Conservation (phyloP, 2,113 vertebrate species). For the Aramus guarauna region DNA sequence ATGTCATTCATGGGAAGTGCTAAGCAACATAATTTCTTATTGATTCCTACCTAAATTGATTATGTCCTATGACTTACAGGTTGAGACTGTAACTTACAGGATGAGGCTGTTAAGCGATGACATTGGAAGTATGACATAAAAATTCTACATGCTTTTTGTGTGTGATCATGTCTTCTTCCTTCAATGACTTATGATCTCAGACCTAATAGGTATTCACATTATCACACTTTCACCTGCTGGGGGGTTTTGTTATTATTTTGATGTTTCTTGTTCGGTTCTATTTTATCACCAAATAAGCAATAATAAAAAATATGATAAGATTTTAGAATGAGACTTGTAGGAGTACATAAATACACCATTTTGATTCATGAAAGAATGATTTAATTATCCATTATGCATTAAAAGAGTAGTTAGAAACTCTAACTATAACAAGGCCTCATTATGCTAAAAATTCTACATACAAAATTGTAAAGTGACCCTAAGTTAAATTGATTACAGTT, state of each 20-base stretch:
- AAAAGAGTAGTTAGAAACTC: background rate
- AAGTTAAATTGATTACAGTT: background rate
- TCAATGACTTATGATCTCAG: background rate
- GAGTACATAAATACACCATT: background rate
- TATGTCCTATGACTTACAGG: background rate
- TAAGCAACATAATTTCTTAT: background rate
- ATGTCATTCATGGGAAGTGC: background rate
- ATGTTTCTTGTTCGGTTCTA: background rate
- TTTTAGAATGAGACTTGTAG: background rate
- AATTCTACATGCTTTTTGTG: background rate
- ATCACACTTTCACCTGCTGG: background rate
- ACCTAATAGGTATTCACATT: background rate
- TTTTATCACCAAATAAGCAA: background rate
- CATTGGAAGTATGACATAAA: background rate
- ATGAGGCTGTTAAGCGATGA: background rate
- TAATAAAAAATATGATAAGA: background rate
- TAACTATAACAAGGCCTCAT: background rate
- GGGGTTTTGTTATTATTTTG: background rate
- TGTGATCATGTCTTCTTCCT: background rate
- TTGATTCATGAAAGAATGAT: background rate
- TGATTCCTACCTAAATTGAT: background rate
- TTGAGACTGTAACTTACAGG: background rate
- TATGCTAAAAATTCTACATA: background rate
- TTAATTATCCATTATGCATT: background rate
- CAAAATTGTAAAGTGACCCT: background rate